Percentiles rank a stretch among this genome's conserved stretches.
phyloP scores from a whole-genome alignment of 2,888 invertebrate genomes.

The Pteria penguin region DNA sequence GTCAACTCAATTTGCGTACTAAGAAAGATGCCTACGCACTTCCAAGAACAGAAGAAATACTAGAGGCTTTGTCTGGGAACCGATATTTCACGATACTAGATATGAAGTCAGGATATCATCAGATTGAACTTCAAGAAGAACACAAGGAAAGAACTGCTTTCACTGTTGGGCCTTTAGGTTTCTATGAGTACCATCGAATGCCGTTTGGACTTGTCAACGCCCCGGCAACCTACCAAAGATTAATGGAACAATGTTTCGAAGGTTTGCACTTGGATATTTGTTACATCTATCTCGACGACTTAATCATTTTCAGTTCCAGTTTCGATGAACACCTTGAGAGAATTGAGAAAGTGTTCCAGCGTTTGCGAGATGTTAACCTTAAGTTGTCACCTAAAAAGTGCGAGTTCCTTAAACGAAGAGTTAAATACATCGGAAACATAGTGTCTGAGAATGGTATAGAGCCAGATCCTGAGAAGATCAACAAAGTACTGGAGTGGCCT shows the following conservation, averaged over 20 bases:
- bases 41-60: not conserved
- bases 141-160: conserved; percentile 25
- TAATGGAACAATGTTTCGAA: not conserved
- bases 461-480: not conserved
- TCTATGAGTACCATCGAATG: conserved; percentile 16
- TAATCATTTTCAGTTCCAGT: conserved; percentile 21
- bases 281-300: conserved; percentile 2
- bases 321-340: conserved; percentile 39
- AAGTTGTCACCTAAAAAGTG: conserved; percentile 41
- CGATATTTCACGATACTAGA: not conserved
- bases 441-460: conserved; percentile 13
- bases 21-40: not conserved
- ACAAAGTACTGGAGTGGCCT: not conserved
- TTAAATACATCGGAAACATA: conserved; percentile 33
- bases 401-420: conserved; percentile 14
- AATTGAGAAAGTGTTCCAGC: conserved; percentile 33
- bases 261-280: not conserved
- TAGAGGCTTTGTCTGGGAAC: not conserved
- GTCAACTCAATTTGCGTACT: not conserved
- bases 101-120: conserved; percentile 13
- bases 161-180: conserved; percentile 24
- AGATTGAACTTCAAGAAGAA: conserved; percentile 14
- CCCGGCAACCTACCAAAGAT: not conserved
- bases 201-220: conserved; percentile 19
- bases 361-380: conserved; percentile 17